Evolutionary conservation across 2,888 invertebrate genomes (phyloP), one percentile per base, ranked within the genome.

Genomic region (Synanthedon andrenaeformis): DNA sequence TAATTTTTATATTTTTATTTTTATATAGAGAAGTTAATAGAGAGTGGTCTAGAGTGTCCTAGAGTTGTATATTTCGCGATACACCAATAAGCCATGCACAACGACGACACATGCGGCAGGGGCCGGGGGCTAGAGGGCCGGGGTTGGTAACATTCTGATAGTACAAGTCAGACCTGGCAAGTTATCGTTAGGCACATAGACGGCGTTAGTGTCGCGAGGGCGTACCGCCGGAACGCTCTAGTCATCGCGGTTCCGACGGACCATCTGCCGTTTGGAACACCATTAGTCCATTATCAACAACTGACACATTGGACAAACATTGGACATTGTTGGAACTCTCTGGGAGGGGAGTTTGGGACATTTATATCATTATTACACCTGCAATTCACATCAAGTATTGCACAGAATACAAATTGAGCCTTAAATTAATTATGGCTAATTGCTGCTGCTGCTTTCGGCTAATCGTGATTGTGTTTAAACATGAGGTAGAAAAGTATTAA

Each of bases 231-330:
- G 82, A 70, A 77, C 82, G 80, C 81, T 81, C 87, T 88, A 87
- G 88, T 88, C 88, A 88, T 88, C 88, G 88, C 79, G 82, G 65
- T 69, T 86, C 87, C 76, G 84, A 78, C 72, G 76, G 75, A 69
- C 82, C 82, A 70, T 78, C 79, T 80, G 76, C 64, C 66, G 59
- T 59, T 35, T 61, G 60, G 62, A 64, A 68, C 64, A 61, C 54
- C 53, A 54, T 17, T 17, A 17, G 17, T 17, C 55, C 57, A 54
- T 58, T 59, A 60, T 55, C 50, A 52, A 52, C 45, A 51, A 41
- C 41, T 51, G 42, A 52, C 41, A 49, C 48, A 12, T n/a, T n/a
- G 23, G 41, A 35, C 49, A 48, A 42, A 51, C 12, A 41, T 51
- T 49, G 28, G 14, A 28, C 35, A 10, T 3, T 23, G 41, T 4